Evolutionary conservation across 2,888 invertebrate genomes (phyloP).

Genomic region (Aphodius sticticus): DNA sequence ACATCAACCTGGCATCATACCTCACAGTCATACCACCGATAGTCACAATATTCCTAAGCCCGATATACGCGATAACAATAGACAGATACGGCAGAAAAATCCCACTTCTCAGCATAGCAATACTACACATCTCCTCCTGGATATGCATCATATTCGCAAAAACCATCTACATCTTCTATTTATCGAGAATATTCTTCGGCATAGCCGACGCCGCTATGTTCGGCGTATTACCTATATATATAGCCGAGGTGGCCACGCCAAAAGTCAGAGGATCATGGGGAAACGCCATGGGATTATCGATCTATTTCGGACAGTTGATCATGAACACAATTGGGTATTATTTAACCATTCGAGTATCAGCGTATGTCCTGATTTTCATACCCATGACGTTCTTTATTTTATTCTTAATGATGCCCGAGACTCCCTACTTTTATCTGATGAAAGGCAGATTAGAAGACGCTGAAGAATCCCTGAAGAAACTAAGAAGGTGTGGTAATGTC

Average conservation of each 20-base stretch:
- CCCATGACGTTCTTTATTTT: slow-evolving; percentile 37
- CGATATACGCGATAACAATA: slow-evolving; percentile 30
- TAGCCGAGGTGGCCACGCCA: slow-evolving; percentile 49
- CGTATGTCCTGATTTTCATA: slow-evolving; percentile 33
- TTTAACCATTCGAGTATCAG: slow-evolving; percentile 35
- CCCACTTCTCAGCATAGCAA: slow-evolving; percentile 39
- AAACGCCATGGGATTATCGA: slow-evolving; percentile 34
- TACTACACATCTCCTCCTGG: slow-evolving; percentile 44
- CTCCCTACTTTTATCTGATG: slow-evolving; percentile 51
- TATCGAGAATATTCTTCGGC: slow-evolving; percentile 46
- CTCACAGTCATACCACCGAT: slow-evolving; percentile 34
- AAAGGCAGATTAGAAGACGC: slow-evolving; percentile 48
- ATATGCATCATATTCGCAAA: slow-evolving; percentile 42
- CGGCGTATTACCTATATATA: slow-evolving; percentile 47
- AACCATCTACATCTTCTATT: slow-evolving; percentile 46
- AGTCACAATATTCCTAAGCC: slow-evolving; percentile 24
- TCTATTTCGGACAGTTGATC: slow-evolving; percentile 42
- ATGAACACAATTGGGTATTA: slow-evolving; percentile 49
- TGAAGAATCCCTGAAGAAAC: slow-evolving; percentile 43
- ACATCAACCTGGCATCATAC: slow-evolving; percentile 37
- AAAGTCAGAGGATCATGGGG: slow-evolving; percentile 46
- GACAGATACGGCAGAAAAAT: slow-evolving; percentile 41
- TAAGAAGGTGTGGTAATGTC: slow-evolving; percentile 47
- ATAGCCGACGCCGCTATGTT: slow-evolving; percentile 47
- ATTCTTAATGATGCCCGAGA: slow-evolving; percentile 68